Base-by-base conservation (phyloP, 1,140 invertebrate genomes). In the Neoseiulus cucumeris region DNA sequence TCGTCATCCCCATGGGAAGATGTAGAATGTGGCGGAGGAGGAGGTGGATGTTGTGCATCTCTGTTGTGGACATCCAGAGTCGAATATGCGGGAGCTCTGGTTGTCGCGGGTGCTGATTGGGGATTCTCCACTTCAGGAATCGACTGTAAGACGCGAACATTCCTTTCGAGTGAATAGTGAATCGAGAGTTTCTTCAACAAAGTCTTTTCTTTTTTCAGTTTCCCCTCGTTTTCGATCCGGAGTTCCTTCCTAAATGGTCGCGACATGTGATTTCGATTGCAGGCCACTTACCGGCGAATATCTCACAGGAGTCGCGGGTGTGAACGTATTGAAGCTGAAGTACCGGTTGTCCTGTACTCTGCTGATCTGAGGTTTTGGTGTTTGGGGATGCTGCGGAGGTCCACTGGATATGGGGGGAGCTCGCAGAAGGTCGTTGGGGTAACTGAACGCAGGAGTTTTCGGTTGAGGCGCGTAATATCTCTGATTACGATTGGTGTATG, bases 251-350 rank as follows among this genome's bases (percentile, higher is more conserved):
- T 39, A 4, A 39, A 6, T 39, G 33, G 9, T 39, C 33, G 33
- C n/a, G n/a, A n/a, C n/a, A n/a, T n/a, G n/a, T n/a, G n/a, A n/a
- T n/a, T n/a, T 39, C 33, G 33, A 39, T 39, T 4, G 33, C 33
- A 39, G 9, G 33, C 9, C 33, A 39, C 33, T 39, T 39, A 39
- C 33, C 33, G 33, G 33, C 4, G 33, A 39, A 39, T 39, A 39
- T 39, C 33, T 39, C 4, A 39, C 33, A 9, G 51, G 51, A 17
- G 51, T 25, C 12, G 51, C 51, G 25, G 51, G 51, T 5, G 51
- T 59, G 51, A 59, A 59, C 22, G 51, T 59, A 20, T 59, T 59
- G 51, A 59, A 59, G 51, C 33, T 59, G 51, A 59, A 59, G 51
- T 59, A 59, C 1, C 51, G 51, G 14, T 25, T 59, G 51, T 59